Percentiles rank a stretch among this genome's conserved stretches.
phyloP scores from a whole-genome alignment of 2,797 vertebrate species.

The Falco novaeseelandiae region DNA sequence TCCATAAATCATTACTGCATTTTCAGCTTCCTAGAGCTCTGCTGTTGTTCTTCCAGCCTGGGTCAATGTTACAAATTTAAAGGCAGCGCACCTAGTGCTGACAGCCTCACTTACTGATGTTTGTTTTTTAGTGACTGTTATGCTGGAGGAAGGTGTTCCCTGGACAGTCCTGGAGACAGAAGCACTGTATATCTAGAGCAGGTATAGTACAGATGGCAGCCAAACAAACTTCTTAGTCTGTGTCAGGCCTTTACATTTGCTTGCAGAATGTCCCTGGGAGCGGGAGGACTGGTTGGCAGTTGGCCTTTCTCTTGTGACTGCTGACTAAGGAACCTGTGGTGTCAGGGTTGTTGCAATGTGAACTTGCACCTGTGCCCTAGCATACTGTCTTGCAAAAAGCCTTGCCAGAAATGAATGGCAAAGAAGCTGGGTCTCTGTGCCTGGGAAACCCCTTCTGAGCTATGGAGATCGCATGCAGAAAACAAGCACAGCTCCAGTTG shows the following conservation, averaged over 20 bases:
- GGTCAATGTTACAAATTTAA: not conserved
- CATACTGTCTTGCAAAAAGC: not conserved
- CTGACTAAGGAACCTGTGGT: not conserved
- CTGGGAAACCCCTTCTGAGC: not conserved
- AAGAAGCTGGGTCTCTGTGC: not conserved
- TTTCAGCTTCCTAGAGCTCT: not conserved
- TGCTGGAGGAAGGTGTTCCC: not conserved
- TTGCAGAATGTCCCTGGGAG: not conserved
- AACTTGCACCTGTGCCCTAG: not conserved
- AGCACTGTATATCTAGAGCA: constrained; percentile 8
- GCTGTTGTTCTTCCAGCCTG: not conserved
- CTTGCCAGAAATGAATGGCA: not conserved
- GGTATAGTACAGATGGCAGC: constrained; percentile 30
- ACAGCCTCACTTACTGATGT: not conserved
- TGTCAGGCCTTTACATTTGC: not conserved
- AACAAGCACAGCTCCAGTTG: not conserved
- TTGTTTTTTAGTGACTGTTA: constrained; percentile 5
- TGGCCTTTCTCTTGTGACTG: not conserved
- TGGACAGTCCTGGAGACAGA: not conserved
- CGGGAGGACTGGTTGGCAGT: not conserved
- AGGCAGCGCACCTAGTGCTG: accelerated
- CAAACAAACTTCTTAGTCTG: not conserved
- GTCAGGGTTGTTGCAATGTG: not conserved
- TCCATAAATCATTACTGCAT: not conserved
- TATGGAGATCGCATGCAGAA: not conserved